Base-by-base conservation (phyloP, 2,797 vertebrate species). In the Apodemus agrarius region DNA sequence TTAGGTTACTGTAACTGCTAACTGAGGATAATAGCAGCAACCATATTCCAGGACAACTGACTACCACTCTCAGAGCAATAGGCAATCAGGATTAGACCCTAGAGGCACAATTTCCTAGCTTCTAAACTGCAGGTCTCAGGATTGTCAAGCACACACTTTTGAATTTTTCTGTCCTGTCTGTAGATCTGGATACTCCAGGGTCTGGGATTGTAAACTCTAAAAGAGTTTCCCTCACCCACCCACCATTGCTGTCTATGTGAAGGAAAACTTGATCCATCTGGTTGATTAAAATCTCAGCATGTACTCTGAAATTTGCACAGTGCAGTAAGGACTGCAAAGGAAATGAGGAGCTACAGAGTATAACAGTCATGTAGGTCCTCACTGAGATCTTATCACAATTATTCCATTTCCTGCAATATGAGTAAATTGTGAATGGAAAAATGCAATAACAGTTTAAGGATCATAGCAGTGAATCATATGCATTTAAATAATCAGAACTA, bases 401-500 rank as follows among this genome's bases (percentile, higher is more conserved):
- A 89, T 1, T 21, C 8, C 16, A 75, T 54, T 26, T 94, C 43
- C 43, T 89, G 14, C 9, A 13, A 26, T 37, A 40, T 67, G 43
- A 69, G 19, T 59, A 96, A 80, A 89, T 88, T 2, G 8, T 74
- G 31, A 16, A 21, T 76, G 14, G 57, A 11, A 89, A 93, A 87
- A 79, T 61, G 4, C 82, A 91, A 75, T 54, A 57, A 19, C 14
- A 91, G 40, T 81, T 85, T 91, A 26, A 12, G 21, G 31, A 34
- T 9, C 46, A 91, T 52, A 57, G 59, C 34, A 89, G 17, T 78
- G 6, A 65, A 65, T 87, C 5, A 59, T 43, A n/a, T 37, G 3
- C 59, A 82, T 96, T 95, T 10, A 82, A 86, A 94, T 93, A 79
- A 14, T 69, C 16, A 34, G 43, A 89, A 13, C 34, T 54, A 19